Conservation (phyloP, 2,797 vertebrate genomes). For the Urocyon cinereoargenteus region DNA sequence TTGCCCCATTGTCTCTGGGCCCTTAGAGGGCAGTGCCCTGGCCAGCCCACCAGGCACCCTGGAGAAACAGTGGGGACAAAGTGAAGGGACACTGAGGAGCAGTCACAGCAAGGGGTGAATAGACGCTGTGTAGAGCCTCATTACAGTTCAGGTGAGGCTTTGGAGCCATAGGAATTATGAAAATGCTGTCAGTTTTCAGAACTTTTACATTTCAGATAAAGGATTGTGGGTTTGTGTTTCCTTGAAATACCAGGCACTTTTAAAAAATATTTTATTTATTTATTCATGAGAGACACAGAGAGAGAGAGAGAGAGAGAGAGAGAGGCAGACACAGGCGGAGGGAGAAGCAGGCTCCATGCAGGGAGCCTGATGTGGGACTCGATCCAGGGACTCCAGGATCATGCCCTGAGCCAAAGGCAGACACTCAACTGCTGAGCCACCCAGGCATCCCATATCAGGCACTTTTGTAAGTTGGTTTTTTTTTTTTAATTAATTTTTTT, state of each 20-base stretch:
- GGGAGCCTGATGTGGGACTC: too few relatives aligned
- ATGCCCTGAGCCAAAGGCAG: too few relatives aligned
- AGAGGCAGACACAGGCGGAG: too few relatives aligned
- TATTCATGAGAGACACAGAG: too few relatives aligned
- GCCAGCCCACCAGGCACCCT: neutral
- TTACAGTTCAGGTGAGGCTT: neutral
- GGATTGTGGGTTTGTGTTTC: neutral
- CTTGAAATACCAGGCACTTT: neutral
- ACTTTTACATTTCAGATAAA: neutral
- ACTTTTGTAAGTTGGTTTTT: neutral
- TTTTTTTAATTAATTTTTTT: neutral
- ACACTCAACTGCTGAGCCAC: too few relatives aligned
- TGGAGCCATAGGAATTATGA: neutral
- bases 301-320: too few relatives aligned
- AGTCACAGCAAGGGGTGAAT: neutral
- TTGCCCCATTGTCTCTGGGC: neutral
- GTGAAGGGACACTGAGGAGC: neutral
- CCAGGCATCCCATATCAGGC: neutral
- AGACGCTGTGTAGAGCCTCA: neutral
- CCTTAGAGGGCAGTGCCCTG: neutral
- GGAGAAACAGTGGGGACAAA: accelerated
- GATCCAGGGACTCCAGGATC: too few relatives aligned
- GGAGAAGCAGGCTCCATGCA: too few relatives aligned
- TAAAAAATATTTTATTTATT: too few relatives aligned
- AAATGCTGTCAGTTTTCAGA: neutral